Conservation (phyloP, 1,140 invertebrate genomes). For the Drosophila tsacasi region DNA sequence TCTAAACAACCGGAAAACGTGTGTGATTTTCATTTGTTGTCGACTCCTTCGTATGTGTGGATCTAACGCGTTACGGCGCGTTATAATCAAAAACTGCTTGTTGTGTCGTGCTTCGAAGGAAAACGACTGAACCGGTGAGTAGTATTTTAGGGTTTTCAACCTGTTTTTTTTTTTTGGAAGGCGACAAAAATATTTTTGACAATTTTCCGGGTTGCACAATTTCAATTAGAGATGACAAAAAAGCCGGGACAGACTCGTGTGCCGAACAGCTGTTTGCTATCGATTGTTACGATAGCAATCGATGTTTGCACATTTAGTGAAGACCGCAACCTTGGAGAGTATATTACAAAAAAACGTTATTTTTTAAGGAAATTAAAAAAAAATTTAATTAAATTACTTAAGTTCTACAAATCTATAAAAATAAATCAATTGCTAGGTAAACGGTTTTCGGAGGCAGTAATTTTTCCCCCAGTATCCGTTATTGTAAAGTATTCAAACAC, state of each 20-base stretch:
- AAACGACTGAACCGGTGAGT: conserved; percentile 30
- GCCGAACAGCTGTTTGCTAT: neutral
- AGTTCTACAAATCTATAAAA: neutral
- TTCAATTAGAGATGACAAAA: conserved; percentile 32
- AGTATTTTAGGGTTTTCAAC: neutral
- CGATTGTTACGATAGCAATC: conserved; percentile 3
- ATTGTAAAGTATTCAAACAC: too few relatives aligned
- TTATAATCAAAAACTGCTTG: conserved; percentile 25
- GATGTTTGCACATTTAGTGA: neutral
- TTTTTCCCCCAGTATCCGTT: too few relatives aligned
- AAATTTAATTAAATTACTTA: too few relatives aligned
- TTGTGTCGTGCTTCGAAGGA: conserved; percentile 18
- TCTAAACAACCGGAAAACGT: conserved; percentile 30
- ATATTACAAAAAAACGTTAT: too few relatives aligned
- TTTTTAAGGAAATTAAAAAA: too few relatives aligned
- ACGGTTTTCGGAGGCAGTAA: neutral
- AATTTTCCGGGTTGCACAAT: conserved; percentile 57
- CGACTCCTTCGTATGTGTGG: conserved; percentile 40
- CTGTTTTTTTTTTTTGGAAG: neutral
- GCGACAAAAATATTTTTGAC: conserved; percentile 14
- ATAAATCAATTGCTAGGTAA: neutral
- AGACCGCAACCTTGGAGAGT: conserved; percentile 8
- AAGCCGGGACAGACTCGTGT: conserved; percentile 26
- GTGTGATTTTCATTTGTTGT: conserved; percentile 60
- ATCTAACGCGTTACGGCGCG: conserved; percentile 49